phyloP scores from a whole-genome alignment of 2,888 invertebrate genomes.

The Lobophora halterata region DNA sequence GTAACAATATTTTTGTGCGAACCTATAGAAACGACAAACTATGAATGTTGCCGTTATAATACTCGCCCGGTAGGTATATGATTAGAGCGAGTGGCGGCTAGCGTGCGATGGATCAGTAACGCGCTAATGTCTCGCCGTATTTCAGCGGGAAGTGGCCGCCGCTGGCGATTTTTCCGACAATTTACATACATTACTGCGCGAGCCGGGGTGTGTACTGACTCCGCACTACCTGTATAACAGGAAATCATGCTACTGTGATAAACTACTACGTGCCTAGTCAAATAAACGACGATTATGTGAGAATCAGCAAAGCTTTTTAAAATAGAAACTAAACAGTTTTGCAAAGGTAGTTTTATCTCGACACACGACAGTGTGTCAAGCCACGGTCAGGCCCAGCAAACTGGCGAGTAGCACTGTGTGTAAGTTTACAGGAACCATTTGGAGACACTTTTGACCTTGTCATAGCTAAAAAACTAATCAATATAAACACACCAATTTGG shows the following conservation, averaged over 20 bases:
- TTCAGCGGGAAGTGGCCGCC: slow-evolving; percentile 20
- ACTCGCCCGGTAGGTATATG: slow-evolving; percentile 3
- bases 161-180: slow-evolving; percentile 21
- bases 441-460: no score
- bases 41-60: slow-evolving; percentile 5
- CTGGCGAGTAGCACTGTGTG: no score
- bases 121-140: slow-evolving; percentile 21
- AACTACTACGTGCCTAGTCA: no score
- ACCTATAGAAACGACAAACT: slow-evolving; percentile 8
- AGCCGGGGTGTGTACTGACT: neutral
- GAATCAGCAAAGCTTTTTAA: no score
- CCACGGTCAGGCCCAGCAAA: no score
- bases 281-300: no score
- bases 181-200: slow-evolving; percentile 28
- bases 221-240: neutral
- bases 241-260: neutral
- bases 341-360: no score
- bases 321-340: no score
- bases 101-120: slow-evolving; percentile 26
- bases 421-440: no score
- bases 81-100: slow-evolving; percentile 8
- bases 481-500: no score
- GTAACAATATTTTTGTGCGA: slow-evolving; percentile 7
- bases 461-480: no score
- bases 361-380: no score